A percentile compares a stretch with the other conserved stretches of the same genome.
phyloP scores from a whole-genome alignment of 2,797 vertebrate species.

The Myoxocephalus aenaeus region DNA sequence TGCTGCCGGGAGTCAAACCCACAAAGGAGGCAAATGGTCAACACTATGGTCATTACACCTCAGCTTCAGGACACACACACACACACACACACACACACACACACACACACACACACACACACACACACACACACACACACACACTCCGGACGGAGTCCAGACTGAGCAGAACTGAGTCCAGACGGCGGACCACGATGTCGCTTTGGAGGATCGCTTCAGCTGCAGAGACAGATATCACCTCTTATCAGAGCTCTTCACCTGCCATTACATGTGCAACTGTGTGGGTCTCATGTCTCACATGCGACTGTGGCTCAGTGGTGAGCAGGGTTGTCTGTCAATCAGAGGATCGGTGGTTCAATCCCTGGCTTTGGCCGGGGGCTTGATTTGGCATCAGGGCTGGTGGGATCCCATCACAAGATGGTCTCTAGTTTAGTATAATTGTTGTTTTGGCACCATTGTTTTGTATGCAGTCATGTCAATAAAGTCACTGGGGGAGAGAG shows the following conservation, averaged over 20 bases:
- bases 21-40: background rate
- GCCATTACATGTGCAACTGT: background rate
- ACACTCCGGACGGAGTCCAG: too few species aligned
- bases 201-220: too few species aligned
- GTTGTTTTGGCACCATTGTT: background rate
- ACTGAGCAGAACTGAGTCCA: too few species aligned
- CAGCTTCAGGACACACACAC: background rate
- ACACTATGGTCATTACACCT: background rate
- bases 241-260: background rate
- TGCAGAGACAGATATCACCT: too few species aligned
- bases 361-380: too few species aligned
- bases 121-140: background rate
- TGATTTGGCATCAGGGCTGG: too few species aligned
- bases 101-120: too few species aligned
- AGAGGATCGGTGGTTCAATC: too few species aligned
- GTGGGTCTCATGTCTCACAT: too few species aligned
- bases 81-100: background rate
- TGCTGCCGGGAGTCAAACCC: background rate
- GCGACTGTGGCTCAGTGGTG: too few species aligned
- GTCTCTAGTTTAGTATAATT: background rate
- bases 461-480: background rate
- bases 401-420: background rate
- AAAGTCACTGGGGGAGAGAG: background rate
- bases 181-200: too few species aligned
- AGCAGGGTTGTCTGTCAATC: too few species aligned